Evolutionary conservation across 2,888 invertebrate species (phyloP).

Genomic region (Loripinus fragilis): DNA sequence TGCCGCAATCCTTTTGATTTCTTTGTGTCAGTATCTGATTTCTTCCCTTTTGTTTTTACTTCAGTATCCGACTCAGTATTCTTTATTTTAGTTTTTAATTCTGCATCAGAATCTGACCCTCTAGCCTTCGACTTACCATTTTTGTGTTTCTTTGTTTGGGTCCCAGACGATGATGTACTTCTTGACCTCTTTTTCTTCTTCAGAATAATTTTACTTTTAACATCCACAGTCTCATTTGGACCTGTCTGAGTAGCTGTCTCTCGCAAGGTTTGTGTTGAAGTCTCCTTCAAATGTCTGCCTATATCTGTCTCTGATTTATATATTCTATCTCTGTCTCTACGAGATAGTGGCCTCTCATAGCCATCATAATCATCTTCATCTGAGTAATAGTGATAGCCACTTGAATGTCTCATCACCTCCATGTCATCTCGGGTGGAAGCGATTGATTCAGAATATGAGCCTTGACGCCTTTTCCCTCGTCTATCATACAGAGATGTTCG

Average conservation of each 20-base stretch:
- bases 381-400: slow-evolving; percentile 50
- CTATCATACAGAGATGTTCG: slow-evolving; percentile 75
- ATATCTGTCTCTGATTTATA: slow-evolving; percentile 75
- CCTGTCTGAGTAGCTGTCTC: slow-evolving; percentile 77
- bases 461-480: slow-evolving; percentile 54
- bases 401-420: slow-evolving; percentile 62
- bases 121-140: slow-evolving; percentile 42
- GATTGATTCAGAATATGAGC: slow-evolving; percentile 68
- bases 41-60: slow-evolving; percentile 11
- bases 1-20: slow-evolving; percentile 25
- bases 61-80: not conserved
- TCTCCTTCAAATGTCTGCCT: slow-evolving; percentile 58
- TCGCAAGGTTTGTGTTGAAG: slow-evolving; percentile 70
- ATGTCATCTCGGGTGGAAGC: slow-evolving; percentile 73
- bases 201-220: slow-evolving; percentile 58
- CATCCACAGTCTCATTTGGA: slow-evolving; percentile 54
- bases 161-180: slow-evolving; percentile 67
- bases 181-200: slow-evolving; percentile 63
- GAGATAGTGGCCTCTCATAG: slow-evolving; percentile 66
- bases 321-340: slow-evolving; percentile 63
- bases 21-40: slow-evolving; percentile 13
- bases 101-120: slow-evolving; percentile 5
- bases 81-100: slow-evolving; percentile 42
- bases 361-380: slow-evolving; percentile 66
- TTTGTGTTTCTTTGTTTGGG: slow-evolving; percentile 61